phyloP scores from a whole-genome alignment of 2,888 invertebrate genomes.

The Apantesis nais region DNA sequence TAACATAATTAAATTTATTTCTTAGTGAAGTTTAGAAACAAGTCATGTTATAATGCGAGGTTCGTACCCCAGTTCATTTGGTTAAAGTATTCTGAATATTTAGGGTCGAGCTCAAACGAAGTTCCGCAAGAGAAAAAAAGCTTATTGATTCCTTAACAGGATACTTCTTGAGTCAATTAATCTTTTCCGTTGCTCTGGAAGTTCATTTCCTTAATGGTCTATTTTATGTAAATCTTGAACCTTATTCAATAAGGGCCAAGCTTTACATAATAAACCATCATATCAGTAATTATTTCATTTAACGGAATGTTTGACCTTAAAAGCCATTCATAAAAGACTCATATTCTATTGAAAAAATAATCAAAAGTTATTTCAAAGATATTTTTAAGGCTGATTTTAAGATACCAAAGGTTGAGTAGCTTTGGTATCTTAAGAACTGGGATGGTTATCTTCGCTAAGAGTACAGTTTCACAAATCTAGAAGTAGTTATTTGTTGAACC shows the following conservation, averaged over 20 bases:
- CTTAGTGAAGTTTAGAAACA: constrained; percentile 24
- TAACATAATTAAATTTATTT: constrained; percentile 38
- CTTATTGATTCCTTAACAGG: constrained; percentile 3
- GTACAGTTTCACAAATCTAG: no score
- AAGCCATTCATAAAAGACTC: no score
- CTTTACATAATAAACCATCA: no score
- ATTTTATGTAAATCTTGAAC: constrained; percentile 5
- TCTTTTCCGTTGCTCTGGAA: constrained; percentile 33
- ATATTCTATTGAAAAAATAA: no score
- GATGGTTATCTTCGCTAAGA: no score
- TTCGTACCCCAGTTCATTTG: constrained; percentile 47
- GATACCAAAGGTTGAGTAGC: no score
- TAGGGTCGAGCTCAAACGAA: constrained; percentile 28
- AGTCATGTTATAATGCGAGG: constrained; percentile 33
- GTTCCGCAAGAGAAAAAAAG: not conserved
- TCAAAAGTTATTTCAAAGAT: no score
- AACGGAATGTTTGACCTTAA: not conserved
- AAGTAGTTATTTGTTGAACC: no score
- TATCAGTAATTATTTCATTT: no score
- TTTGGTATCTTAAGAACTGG: no score
- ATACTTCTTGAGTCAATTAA: constrained; percentile 31
- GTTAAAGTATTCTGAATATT: constrained; percentile 52
- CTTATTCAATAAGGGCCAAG: constrained; percentile 7
- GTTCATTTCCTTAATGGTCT: constrained; percentile 35
- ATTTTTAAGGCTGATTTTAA: no score